Evolutionary conservation across 53 echinoderm and acorn worm genomes (phyloP), one percentile per base, ranked within the genome.

Genomic region (Apostichopus leukothele): DNA sequence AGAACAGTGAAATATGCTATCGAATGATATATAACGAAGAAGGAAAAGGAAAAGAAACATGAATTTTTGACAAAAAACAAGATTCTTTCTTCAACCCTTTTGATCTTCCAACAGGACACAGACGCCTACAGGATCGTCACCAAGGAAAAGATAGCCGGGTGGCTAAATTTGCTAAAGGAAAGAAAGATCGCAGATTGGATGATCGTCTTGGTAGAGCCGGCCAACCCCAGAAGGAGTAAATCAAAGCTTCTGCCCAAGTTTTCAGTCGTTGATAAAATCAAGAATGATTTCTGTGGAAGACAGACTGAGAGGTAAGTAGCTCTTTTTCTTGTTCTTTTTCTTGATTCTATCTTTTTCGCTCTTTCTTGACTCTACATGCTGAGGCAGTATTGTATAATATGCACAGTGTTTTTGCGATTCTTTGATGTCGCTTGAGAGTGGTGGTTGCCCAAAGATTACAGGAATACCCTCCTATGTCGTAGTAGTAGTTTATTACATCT

Each of bases 71-170:
- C 0, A 1, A 27, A 27, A 27, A 25, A 25, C 0, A 27, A 27
- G 1, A 27, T 27, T 27, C 27, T 51, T 4, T 50, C 51, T 51
- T 4, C 20, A 25, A 75, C 19, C 63, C 19, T 16, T 51, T 6
- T 76, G 5, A 22, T 85, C 12, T 8, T 67, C 50, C 11, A 75
- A 5, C 86, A 99, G 99, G 99, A 99, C 88, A 95, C 94, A 5
- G 99, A 99, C 90, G 95, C 99, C 0, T 99, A 99, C 92, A 95
- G 94, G 74, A 78, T 95, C 79, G 96, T 94, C 39, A 95, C 95
- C 81, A 99, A 99, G 89, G 96, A 99, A 23, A 94, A 96, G 73
- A 99, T 99, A 75, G 90, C 96, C 11, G 86, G 92, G 23, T 99
- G 99, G 99, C 93, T 92, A 76, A 96, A 96, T 79, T 80, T 79